Evolutionary conservation across 1,140 invertebrate species (phyloP), one percentile per base, ranked within the genome.

Genomic region (Drosophila bifasciata): DNA sequence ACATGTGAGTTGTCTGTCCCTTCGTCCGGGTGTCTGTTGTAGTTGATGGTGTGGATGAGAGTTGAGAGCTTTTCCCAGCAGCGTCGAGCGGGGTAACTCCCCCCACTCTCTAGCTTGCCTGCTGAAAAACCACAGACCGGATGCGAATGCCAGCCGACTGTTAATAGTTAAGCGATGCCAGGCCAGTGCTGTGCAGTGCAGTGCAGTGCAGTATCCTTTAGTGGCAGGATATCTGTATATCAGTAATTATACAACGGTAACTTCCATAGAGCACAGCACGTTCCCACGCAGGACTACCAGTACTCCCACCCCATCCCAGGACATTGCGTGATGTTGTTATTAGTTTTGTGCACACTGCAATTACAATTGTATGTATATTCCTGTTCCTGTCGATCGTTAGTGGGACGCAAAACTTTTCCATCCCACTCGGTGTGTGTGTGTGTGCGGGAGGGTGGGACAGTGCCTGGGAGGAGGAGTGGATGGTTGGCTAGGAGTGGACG

Each of bases 261-360:
- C 51, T 86, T 74, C 61, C 69, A 77, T 77, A 75, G 55, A 23
- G 75, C 71, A 77, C 66, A 57, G 59, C 15, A 49, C 49, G 66
- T 86, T 86, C 81, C 78, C 81, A 86, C 80, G 81, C 71, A 25
- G 56, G 25, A 21, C 19, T 21, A 2, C 19, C 19, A n/a, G n/a
- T n/a, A n/a, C 19, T 21, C 19, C 19, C 19, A 19, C 19, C 3
- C 19, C 2, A 1, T 19, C 19, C 1, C 39, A 52, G 58, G 52
- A 51, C 60, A 59, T 75, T 75, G 71, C 71, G 71, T 75, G 72
- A 57, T 68, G 61, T 75, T 75, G 62, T 75, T 75, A 75, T 75
- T 66, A 75, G 69, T 46, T 46, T 48, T 19, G 49, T 61, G 56
- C 43, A 41, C 21, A 41, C 21, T 45, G 69, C 69, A 73, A 72